Percentiles rank a stretch among this genome's conserved stretches.
These are phyloP conservation scores for Sebastiscus tertius DNA, from an alignment of 2,797 vertebrate genomes.

Conservation along the genomic window DNA sequence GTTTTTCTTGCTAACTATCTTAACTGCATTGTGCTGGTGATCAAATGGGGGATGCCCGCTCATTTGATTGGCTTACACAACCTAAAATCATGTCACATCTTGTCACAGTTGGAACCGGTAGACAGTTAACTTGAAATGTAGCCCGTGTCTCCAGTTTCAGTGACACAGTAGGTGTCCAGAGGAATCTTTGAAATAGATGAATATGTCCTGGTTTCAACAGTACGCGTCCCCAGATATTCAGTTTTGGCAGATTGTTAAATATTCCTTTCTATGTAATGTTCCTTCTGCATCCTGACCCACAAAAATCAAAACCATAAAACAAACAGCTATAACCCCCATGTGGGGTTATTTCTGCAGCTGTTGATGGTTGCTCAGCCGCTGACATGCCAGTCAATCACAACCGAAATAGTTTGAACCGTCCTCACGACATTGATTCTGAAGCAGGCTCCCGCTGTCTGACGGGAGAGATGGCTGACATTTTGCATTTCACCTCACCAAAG, in stretches of 20 bases:
- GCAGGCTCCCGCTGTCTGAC: constrained; percentile 52
- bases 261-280: constrained; percentile 77
- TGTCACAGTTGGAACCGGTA: constrained; percentile 49
- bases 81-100: constrained; percentile 38
- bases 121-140: constrained; percentile 63
- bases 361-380: constrained; percentile 70
- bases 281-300: constrained; percentile 78
- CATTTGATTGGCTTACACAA: constrained; percentile 42
- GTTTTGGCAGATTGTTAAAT: constrained; percentile 80
- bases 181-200: constrained; percentile 76
- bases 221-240: constrained; percentile 64
- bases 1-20: constrained; percentile 21
- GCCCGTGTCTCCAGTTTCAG: constrained; percentile 57
- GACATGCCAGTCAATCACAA: constrained; percentile 74
- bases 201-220: constrained; percentile 78
- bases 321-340: constrained; percentile 75
- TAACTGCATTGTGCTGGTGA: constrained; percentile 29
- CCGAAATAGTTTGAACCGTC: constrained; percentile 68
- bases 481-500: constrained; percentile 61
- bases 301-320: constrained; percentile 77
- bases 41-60: constrained; percentile 37
- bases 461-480: constrained; percentile 60
- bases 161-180: constrained; percentile 74
- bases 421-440: constrained; percentile 57
- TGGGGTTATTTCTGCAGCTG: constrained; percentile 73